Conservation (phyloP, 2,113 vertebrate genomes). For the Mesoclemmys tuberculata region DNA sequence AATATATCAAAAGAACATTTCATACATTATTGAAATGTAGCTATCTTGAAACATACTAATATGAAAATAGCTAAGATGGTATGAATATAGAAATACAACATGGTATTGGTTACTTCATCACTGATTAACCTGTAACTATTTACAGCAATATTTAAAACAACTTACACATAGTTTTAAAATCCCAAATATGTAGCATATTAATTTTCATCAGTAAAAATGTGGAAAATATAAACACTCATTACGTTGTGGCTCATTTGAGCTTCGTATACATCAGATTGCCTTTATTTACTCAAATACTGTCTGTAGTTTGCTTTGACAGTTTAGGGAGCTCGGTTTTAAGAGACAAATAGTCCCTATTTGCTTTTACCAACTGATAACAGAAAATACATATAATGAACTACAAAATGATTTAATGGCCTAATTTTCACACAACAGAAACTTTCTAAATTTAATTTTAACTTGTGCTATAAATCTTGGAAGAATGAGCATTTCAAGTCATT, state of each 20-base stretch:
- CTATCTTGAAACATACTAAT: neutral
- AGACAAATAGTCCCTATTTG: neutral
- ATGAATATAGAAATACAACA: neutral
- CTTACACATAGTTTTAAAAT: neutral
- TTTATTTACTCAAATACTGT: neutral
- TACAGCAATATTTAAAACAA: neutral
- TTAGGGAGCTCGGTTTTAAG: neutral
- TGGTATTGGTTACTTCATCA: neutral
- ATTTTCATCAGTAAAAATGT: neutral
- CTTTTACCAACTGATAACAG: neutral
- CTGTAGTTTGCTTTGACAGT: neutral
- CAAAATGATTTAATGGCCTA: slow-evolving; percentile 4
- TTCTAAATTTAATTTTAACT: slow-evolving; percentile 38
- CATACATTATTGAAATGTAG: neutral
- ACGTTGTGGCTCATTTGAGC: neutral
- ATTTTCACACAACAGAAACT: slow-evolving; percentile 17
- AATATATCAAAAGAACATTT: neutral
- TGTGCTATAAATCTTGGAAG: neutral
- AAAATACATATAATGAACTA: neutral
- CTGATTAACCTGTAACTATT: neutral
- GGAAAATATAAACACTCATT: neutral
- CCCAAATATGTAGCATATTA: neutral
- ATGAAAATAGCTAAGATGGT: neutral
- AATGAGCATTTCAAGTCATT: neutral
- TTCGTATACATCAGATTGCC: neutral